Conservation (phyloP, 1,140 invertebrate species). For the Cataglyphis hispanica region DNA sequence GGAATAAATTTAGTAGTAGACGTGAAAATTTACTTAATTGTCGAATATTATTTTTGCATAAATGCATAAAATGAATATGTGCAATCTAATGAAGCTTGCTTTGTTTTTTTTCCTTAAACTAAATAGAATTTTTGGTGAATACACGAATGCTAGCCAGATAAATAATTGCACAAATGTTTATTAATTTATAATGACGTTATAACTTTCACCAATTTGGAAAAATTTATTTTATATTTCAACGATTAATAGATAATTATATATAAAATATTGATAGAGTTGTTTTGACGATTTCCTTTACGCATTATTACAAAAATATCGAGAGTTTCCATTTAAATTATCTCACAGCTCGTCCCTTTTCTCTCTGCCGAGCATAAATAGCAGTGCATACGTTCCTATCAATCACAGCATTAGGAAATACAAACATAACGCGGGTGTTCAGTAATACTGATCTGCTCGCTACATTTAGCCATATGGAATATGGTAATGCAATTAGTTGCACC, state of each 20-base stretch:
- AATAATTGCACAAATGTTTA: slow-evolving; percentile 4
- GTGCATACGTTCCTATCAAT: slow-evolving; percentile 49
- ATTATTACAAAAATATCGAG: slow-evolving; percentile 13
- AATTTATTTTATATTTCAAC: slow-evolving; percentile 16
- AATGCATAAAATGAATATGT: neutral
- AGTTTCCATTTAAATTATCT: slow-evolving; percentile 29
- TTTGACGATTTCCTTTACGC: neutral
- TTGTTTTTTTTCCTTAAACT: neutral
- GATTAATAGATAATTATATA: neutral
- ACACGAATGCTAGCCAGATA: neutral
- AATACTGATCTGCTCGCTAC: slow-evolving; percentile 54
- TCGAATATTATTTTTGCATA: neutral
- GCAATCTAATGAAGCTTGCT: neutral
- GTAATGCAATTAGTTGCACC: slow-evolving; percentile 63
- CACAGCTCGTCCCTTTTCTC: too few species aligned
- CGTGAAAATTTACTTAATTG: neutral
- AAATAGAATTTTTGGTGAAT: too few species aligned
- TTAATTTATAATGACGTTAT: slow-evolving; percentile 7
- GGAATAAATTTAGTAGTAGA: neutral
- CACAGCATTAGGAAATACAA: slow-evolving; percentile 57
- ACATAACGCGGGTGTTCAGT: slow-evolving; percentile 51
- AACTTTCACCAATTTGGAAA: neutral
- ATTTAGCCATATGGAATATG: slow-evolving; percentile 63
- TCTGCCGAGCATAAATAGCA: slow-evolving; percentile 26
- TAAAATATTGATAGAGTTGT: slow-evolving; percentile 24